Percentiles rank a stretch among this genome's conserved stretches.
Evolutionary conservation across 2,888 invertebrate species (phyloP).

Genomic region (Conops quadrifasciatus): DNA sequence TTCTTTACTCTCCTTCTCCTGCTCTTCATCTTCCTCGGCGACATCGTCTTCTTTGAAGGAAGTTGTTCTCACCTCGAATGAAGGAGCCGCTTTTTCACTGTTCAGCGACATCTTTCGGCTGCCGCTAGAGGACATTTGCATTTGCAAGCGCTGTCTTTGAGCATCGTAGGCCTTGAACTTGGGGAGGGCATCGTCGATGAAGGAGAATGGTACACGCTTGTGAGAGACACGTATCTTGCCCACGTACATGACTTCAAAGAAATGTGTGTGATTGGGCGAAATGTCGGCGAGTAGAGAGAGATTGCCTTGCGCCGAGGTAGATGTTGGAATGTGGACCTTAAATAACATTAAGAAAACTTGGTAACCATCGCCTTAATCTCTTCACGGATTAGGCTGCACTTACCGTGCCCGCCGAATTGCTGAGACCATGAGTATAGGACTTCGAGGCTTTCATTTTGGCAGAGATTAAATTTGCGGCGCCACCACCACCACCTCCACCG

Average conservation of each 20-base stretch:
- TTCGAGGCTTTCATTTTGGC: constrained; percentile 64
- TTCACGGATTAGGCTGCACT: constrained; percentile 23
- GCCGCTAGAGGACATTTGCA: constrained; percentile 49
- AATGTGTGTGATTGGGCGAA: constrained; percentile 86
- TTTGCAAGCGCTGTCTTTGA: constrained; percentile 68
- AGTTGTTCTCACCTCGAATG: constrained; percentile 46
- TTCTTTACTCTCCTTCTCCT: constrained; percentile 38
- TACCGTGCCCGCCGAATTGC: constrained; percentile 64
- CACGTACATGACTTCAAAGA: constrained; percentile 90
- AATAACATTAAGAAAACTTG: background rate
- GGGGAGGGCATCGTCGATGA: constrained; percentile 89
- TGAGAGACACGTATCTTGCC: constrained; percentile 90
- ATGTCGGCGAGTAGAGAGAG: constrained; percentile 70
- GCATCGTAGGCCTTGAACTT: constrained; percentile 84
- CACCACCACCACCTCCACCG: constrained; percentile 61
- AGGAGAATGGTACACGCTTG: constrained; percentile 80
- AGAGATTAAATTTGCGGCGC: constrained; percentile 47
- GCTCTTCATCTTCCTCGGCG: constrained; percentile 56
- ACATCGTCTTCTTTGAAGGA: constrained; percentile 53
- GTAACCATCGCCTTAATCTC: background rate
- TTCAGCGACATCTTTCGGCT: constrained; percentile 61
- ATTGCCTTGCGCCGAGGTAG: constrained; percentile 63
- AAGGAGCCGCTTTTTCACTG: constrained; percentile 52
- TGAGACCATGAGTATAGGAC: constrained; percentile 64
- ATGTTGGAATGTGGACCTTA: constrained; percentile 63